Percentiles rank a stretch among this genome's conserved stretches.
phyloP scores from a whole-genome alignment of 2,888 invertebrate genomes.

The Chloromyia formosa region DNA sequence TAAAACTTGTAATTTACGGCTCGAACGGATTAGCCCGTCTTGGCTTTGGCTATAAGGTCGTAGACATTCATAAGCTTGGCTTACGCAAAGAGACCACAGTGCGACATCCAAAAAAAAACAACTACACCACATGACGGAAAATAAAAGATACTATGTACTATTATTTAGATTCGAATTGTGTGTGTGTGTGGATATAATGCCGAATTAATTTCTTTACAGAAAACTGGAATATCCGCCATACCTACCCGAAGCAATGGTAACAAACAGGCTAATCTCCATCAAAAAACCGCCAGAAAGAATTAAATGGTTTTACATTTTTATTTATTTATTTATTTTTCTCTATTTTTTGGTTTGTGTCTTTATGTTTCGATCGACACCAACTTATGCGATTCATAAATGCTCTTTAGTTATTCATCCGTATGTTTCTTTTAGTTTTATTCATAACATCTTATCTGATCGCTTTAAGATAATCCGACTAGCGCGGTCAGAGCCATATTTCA shows the following conservation, averaged over 20 bases:
- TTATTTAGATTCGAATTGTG: conserved; percentile 2
- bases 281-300: conserved; percentile 22
- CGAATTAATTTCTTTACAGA: conserved; percentile 42
- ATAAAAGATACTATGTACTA: too few relatives aligned
- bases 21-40: conserved; percentile 40
- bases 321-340: conserved; percentile 30
- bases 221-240: conserved; percentile 43
- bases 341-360: conserved; percentile 11
- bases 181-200: conserved; percentile 36
- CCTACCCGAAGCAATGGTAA: conserved; percentile 7
- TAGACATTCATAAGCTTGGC: conserved; percentile 40
- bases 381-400: neutral
- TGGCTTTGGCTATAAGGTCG: conserved; percentile 39
- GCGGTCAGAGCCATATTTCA: conserved; percentile 23
- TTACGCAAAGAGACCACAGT: conserved; percentile 33
- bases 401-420: neutral
- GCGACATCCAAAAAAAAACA: conserved; percentile 1
- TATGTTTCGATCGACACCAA: neutral
- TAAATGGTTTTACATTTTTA: conserved; percentile 26
- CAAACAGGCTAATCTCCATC: conserved; percentile 33
- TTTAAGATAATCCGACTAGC: conserved; percentile 36
- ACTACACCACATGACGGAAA: too few relatives aligned
- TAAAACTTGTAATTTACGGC: conserved; percentile 45
- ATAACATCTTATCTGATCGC: conserved; percentile 27
- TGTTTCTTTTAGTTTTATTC: conserved; percentile 3